Base-by-base conservation (phyloP, 2,113 vertebrate species). In the Tamias sibiricus region DNA sequence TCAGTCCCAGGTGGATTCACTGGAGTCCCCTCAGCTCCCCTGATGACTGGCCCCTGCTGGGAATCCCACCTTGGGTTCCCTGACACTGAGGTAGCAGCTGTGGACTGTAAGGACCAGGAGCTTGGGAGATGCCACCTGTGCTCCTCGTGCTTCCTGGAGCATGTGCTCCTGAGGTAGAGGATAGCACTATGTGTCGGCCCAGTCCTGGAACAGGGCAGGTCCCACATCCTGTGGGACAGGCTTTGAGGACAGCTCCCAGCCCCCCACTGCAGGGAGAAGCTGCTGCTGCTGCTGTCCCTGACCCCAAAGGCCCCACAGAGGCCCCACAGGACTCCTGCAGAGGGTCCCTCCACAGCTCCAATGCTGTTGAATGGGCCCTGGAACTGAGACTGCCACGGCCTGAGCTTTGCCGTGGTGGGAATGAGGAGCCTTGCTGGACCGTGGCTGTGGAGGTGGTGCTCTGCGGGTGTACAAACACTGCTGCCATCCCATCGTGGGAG, bases 261-360 rank as follows among this genome's bases (percentile, higher is more conserved):
- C 71, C 7, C 7, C 7, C 4, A 0, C 12, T 8, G 42, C 30
- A 26, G 4, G 64, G 49, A 20, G 42, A 14, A 24, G 26, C 64
- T 57, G 32, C 40, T n/a, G 8, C 40, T n/a, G 8, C 7, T 1
- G n/a, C 0, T 5, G 22, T 24, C 28, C 24, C 66, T 54, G 30
- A 35, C 5, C 13, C 14, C 11, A 0, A 2, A 19, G 30, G 37
- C 9, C 32, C 47, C 30, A 26, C 40, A 24, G n/a, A n/a, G n/a
- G n/a, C n/a, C n/a, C n/a, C n/a, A n/a, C n/a, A n/a, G 49, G 13
- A 24, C 35, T 11, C 59, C 37, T 74, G 71, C 4, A 22, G 37
- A 74, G 37, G 19, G 20, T 74, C 35, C 26, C 6, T 47, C 49
- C 24, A 28, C 28, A 7, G 37, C n/a, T 68, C 59, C 6, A 77